Percentiles rank a stretch among this genome's conserved stretches.
phyloP scores from a whole-genome alignment of 37 sponge, comb jelly and placozoan genomes.

The Ephydatia muelleri region DNA sequence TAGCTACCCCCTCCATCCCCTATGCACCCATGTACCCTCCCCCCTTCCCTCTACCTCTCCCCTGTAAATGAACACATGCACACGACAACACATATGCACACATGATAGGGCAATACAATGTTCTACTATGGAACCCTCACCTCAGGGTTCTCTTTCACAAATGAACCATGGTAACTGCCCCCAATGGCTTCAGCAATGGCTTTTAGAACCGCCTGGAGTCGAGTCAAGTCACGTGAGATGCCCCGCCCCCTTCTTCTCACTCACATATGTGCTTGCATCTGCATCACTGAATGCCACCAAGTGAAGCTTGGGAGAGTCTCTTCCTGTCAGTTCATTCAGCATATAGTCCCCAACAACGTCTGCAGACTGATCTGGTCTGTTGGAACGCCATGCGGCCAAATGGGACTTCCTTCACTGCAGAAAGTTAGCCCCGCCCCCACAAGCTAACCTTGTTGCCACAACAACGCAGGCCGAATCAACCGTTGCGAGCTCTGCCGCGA shows the following conservation, averaged over 20 bases:
- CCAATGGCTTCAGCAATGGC: conserved; percentile 18
- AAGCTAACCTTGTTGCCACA: conserved; percentile 14
- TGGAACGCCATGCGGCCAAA: neutral
- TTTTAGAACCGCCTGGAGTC: neutral
- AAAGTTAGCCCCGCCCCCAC: too few relatives aligned
- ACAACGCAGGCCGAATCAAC: conserved; percentile 34
- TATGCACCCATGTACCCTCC: too few relatives aligned
- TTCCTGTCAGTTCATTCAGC: conserved; percentile 26
- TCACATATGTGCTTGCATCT: neutral
- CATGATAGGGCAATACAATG: too few relatives aligned
- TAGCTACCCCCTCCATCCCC: too few relatives aligned
- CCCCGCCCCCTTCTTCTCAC: neutral
- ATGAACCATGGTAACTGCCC: neutral
- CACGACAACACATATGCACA: too few relatives aligned
- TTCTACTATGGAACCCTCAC: too few relatives aligned
- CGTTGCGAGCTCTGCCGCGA: conserved; percentile 11
- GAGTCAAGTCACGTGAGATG: too few relatives aligned
- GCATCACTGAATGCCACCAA: conserved; percentile 10
- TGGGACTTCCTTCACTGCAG: too few relatives aligned
- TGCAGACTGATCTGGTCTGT: conserved; percentile 33
- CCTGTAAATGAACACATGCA: too few relatives aligned
- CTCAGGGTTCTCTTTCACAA: too few relatives aligned
- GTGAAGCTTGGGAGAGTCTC: conserved; percentile 25
- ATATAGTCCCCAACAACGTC: conserved; percentile 10
- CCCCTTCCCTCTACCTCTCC: too few relatives aligned